Base-by-base conservation (phyloP, 2,797 vertebrate species). In the Apodemus agrarius region DNA sequence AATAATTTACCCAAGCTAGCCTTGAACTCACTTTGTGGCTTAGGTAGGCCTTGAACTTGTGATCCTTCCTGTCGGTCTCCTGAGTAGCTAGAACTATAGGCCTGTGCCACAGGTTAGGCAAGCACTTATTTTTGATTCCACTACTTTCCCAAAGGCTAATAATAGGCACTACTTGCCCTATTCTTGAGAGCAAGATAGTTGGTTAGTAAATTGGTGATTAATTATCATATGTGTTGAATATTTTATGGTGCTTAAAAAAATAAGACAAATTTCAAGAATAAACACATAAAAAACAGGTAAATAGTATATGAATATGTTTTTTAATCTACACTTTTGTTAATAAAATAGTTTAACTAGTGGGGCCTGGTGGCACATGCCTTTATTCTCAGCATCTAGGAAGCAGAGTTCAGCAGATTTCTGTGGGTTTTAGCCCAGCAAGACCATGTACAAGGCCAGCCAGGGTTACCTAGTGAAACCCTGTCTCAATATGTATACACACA, bases 181-280 rank as follows among this genome's bases (percentile, higher is more conserved):
- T 54, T 54, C 72, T 79, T n/a, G 7, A 17, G 16, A 89, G 21
- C 34, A 91, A 31, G 7, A 91, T 78, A 89, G 16, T 49, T 90
- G 57, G 46, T 90, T 96, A 92, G 49, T 84, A 94, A 94, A 94
- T 46, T 65, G 74, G 54, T 81, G 46, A 43, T 87, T 96, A 80
- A 92, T 65, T 81, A 91, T 4, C 17, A 65, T 52, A 87, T 61
- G 4, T 90, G 11, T 59, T 31, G 31, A 84, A 26, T 89, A 79
- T 63, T 93, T 92, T 43, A 90, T n/a, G 93, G 65, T 54, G 7
- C 93, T 90, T 94, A 46, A 94, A 93, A 24, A 95, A 93, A 85
- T 74, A 90, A n/a, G 14, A 67, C 88, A 29, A 93, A 72, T 59
- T 79, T 69, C 21, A 92, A 95, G 78, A 75, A 72, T 92, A 95